Evolutionary conservation across 2,113 vertebrate genomes (phyloP).

Genomic region (Sturnira hondurensis): DNA sequence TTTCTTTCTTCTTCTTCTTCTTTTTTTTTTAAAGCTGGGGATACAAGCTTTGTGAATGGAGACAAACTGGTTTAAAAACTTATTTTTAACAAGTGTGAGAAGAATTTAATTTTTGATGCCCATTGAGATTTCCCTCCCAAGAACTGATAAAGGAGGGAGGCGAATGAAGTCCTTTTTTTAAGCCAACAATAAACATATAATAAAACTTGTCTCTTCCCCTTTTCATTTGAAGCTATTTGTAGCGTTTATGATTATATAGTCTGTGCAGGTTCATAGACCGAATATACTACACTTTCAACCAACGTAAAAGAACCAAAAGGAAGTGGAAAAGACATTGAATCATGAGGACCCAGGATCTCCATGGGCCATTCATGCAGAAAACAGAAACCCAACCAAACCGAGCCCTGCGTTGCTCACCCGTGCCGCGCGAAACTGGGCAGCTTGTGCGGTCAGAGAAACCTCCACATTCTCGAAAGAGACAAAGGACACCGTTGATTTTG

Average conservation of each 20-base stretch:
- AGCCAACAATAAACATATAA: conserved; percentile 54
- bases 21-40: conserved; percentile 31
- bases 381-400: conserved; percentile 49
- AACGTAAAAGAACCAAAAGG: conserved; percentile 72
- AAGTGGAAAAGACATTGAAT: conserved; percentile 59
- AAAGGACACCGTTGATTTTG: conserved; percentile 85
- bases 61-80: conserved; percentile 71
- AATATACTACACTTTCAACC: conserved; percentile 75
- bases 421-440: conserved; percentile 64
- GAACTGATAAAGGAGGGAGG: conserved; percentile 28
- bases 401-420: not conserved
- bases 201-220: conserved; percentile 37
- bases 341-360: conserved; percentile 54
- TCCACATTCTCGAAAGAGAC: conserved; percentile 73
- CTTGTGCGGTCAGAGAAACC: conserved; percentile 70
- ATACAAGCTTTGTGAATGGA: conserved; percentile 65
- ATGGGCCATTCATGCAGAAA: conserved; percentile 64
- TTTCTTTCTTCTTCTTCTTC: not conserved
- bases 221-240: conserved; percentile 73
- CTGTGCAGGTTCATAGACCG: conserved; percentile 90
- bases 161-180: conserved; percentile 60
- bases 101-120: conserved; percentile 67
- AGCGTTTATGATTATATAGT: conserved; percentile 81
- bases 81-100: conserved; percentile 72
- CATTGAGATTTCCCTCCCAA: conserved; percentile 62